phyloP scores from a whole-genome alignment of 2,888 invertebrate species.

The Erynnis tages region DNA sequence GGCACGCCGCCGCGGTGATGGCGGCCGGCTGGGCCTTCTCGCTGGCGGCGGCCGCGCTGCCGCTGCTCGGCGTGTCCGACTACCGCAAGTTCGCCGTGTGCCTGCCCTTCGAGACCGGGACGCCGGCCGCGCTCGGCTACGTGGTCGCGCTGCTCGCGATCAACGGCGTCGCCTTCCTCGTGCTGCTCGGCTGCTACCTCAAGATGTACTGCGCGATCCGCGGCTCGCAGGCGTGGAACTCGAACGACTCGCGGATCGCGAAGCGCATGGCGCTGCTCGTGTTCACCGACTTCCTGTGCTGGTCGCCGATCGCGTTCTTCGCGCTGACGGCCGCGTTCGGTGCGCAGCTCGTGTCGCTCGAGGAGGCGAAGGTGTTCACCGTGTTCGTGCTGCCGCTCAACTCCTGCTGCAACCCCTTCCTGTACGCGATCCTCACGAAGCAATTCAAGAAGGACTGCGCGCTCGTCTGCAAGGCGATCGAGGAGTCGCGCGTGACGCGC shows the following conservation, averaged over 20 bases:
- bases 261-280: conserved; percentile 98
- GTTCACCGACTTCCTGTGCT: conserved; percentile 98
- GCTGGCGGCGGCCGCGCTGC: conserved; percentile 91
- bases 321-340: conserved; percentile 97
- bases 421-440: conserved; percentile 98
- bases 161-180: conserved; percentile 96
- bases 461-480: conserved; percentile 96
- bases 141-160: conserved; percentile 94
- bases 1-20: conserved; percentile 96
- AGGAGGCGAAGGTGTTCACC: conserved; percentile 97
- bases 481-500: conserved; percentile 94
- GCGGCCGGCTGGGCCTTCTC: conserved; percentile 95
- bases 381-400: conserved; percentile 98
- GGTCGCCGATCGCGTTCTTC: conserved; percentile 98
- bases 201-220: conserved; percentile 99
- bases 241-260: conserved; percentile 97
- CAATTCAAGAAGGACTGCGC: conserved; percentile 99
- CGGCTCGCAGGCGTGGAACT: conserved; percentile 98
- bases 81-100: conserved; percentile 98
- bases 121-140: conserved; percentile 90
- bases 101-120: conserved; percentile 95
- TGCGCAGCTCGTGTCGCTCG: conserved; percentile 92
- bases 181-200: conserved; percentile 96
- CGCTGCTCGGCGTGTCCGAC: conserved; percentile 95
- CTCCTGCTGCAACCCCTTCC: conserved; percentile 98